Evolutionary conservation across 2,888 invertebrate species (phyloP).

Genomic region (Zygaena filipendulae): DNA sequence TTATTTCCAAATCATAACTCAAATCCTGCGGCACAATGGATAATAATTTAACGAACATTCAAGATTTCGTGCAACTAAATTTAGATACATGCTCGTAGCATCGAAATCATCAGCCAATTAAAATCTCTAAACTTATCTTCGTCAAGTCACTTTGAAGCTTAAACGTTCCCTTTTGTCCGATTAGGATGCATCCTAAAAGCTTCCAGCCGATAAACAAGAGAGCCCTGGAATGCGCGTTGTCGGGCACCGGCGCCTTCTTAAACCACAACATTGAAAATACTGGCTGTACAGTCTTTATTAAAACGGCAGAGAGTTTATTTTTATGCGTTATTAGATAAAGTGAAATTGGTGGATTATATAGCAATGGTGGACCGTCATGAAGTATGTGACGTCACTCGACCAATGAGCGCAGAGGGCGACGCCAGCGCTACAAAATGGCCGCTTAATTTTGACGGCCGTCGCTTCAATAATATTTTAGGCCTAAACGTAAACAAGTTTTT

Average conservation of each 20-base stretch:
- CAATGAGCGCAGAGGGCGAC: constrained; percentile 57
- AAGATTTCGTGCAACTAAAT: too few relatives aligned
- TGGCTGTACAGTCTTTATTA: constrained; percentile 22
- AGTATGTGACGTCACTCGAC: constrained; percentile 61
- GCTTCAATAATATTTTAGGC: constrained; percentile 59
- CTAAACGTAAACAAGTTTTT: constrained; percentile 44
- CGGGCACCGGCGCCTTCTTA: constrained; percentile 50
- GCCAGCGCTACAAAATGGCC: constrained; percentile 66
- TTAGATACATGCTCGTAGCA: too few relatives aligned
- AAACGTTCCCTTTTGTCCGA: constrained; percentile 50
- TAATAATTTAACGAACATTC: too few relatives aligned
- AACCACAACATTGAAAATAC: constrained; percentile 29
- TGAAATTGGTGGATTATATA: constrained; percentile 33
- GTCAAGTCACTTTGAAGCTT: constrained; percentile 47
- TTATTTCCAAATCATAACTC: too few relatives aligned
- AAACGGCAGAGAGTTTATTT: constrained; percentile 23
- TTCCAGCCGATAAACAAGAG: constrained; percentile 56
- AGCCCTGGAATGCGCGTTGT: constrained; percentile 58
- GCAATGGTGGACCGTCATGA: constrained; percentile 62
- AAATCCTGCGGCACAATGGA: too few relatives aligned
- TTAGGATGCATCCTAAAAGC: constrained; percentile 65
- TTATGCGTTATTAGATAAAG: constrained; percentile 20
- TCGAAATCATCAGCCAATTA: too few relatives aligned
- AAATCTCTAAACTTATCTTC: constrained; percentile 45
- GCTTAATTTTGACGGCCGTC: constrained; percentile 54